A percentile compares a stretch with the other conserved stretches of the same genome.
These are phyloP conservation scores for Tigriopus californicus DNA, from an alignment of 2,888 invertebrate genomes.

Conservation along the genomic window DNA sequence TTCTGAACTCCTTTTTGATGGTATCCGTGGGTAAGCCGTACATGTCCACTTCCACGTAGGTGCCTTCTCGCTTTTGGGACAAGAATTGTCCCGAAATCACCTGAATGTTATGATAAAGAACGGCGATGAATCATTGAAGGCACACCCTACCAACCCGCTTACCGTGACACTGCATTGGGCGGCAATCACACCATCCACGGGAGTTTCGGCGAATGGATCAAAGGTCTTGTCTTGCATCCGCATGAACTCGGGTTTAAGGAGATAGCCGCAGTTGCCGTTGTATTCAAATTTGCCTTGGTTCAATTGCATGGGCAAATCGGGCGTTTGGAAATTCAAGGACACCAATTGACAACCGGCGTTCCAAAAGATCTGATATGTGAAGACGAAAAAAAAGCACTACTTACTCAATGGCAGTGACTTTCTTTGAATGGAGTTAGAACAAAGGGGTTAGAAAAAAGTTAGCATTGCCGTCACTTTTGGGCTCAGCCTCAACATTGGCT, in stretches of 20 bases:
- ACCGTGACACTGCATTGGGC: conserved; percentile 77
- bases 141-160: no score
- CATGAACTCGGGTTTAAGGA: conserved; percentile 95
- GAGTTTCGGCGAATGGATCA: conserved; percentile 93
- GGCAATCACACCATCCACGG: conserved; percentile 93
- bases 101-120: no score
- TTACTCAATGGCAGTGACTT: no score
- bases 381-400: not conserved
- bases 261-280: conserved; percentile 72
- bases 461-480: not conserved
- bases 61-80: conserved; percentile 95
- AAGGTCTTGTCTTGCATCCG: conserved; percentile 63
- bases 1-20: conserved; percentile 91
- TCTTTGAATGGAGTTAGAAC: not conserved
- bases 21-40: conserved; percentile 89
- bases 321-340: conserved; percentile 88
- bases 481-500: no score
- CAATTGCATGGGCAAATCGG: conserved; percentile 36
- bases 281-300: conserved; percentile 49
- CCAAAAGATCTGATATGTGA: conserved; percentile 85
- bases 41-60: conserved; percentile 99
- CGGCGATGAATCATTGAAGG: no score
- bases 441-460: no score
- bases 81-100: conserved; percentile 91
- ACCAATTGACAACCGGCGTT: conserved; percentile 93